Evolutionary conservation across 2,888 invertebrate genomes (phyloP).

Genomic region (Dryadula phaetusa): DNA sequence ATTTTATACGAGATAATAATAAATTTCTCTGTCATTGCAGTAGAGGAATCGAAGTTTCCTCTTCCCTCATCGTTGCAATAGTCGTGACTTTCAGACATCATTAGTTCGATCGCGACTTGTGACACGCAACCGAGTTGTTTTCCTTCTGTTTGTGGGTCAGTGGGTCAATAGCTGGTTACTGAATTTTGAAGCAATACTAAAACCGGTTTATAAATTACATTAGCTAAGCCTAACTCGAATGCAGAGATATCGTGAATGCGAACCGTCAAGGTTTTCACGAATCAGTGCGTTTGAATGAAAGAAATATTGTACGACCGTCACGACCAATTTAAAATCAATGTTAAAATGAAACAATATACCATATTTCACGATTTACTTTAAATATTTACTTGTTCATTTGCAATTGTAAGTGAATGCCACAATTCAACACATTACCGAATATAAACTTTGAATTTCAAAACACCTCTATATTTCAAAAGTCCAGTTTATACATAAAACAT

Average conservation of each 20-base stretch:
- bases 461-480: conserved; percentile 28
- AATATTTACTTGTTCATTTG: background rate
- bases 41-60: conserved; percentile 32
- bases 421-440: background rate
- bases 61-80: conserved; percentile 21
- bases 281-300: conserved; percentile 13
- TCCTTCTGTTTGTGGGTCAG: conserved; percentile 79
- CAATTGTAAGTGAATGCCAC: conserved; percentile 8
- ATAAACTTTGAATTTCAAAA: conserved; percentile 16
- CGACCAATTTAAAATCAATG: conserved; percentile 7
- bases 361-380: conserved; percentile 1
- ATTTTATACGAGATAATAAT: too few species aligned
- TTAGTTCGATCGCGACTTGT: conserved; percentile 40
- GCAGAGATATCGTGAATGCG: conserved; percentile 31
- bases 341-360: background rate
- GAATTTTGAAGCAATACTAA: conserved; percentile 70
- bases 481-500: conserved; percentile 37
- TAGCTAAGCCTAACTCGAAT: conserved; percentile 48
- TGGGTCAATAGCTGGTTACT: conserved; percentile 79
- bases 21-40: background rate
- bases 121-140: conserved; percentile 74
- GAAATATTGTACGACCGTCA: conserved; percentile 20
- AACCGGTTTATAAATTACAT: conserved; percentile 64
- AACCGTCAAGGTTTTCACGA: conserved; percentile 34
- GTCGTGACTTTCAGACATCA: conserved; percentile 23